Evolutionary conservation across 2,113 vertebrate species (phyloP), one percentile per base, ranked within the genome.

Genomic region (Phalacrocorax pelagicus): DNA sequence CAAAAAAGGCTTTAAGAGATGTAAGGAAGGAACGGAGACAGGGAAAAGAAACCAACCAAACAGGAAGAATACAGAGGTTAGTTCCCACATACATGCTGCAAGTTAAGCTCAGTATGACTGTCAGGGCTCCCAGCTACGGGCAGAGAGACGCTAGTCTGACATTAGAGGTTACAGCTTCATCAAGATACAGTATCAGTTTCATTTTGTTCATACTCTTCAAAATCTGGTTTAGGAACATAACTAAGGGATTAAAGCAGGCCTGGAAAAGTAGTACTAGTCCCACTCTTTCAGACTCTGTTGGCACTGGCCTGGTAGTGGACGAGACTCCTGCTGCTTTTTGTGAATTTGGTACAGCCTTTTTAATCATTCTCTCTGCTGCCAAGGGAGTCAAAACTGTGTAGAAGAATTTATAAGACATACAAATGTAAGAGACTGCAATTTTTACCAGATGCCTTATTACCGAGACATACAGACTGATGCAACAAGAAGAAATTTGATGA

Each of bases 401-500:
- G 17, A 92, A 77, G 63, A 85, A 91, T 94, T 87, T 61, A 10
- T 5, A 70, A 77, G 52, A 78, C 36, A 65, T 21, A 61, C 15
- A 51, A 83, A 77, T 16, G 63, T 51, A 94, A 92, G 8, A 88
- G 83, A 36, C 21, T 46, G 82, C 42, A 91, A 52, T 79, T 89
- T 87, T 70, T 86, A 69, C 19, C 70, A 94, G 73, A 63, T 34
- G 81, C 30, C 61, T 92, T 75, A 46, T 54, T 82, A 89, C 14
- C 46, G 26, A 79, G 88, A 30, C 29, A 47, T 4, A 88, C 0
- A 65, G 58, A 62, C 74, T 96, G 94, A 96, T 52, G 96, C 51
- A 97, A 95, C 36, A 86, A 23, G 10, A 44, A 81, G 92, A 97
- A 96, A 95, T 55, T 26, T 17, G 38, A 92, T 66, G 40, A 92